A percentile compares a stretch with the other conserved stretches of the same genome.
phyloP scores from a whole-genome alignment of 2,888 invertebrate species.

The Tinea semifulvella region DNA sequence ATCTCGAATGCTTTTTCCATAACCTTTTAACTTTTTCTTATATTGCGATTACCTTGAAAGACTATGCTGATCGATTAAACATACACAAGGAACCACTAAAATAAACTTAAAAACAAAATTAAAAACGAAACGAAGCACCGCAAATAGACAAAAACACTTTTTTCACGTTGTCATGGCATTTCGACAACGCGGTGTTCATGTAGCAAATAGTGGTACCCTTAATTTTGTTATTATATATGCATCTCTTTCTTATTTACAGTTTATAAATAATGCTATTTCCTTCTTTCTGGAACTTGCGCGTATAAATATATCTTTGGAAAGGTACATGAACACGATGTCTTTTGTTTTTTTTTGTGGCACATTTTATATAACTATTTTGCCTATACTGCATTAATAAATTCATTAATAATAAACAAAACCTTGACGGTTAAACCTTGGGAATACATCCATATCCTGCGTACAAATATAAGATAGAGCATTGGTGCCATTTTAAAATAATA shows the following conservation, averaged over 20 bases:
- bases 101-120: background rate
- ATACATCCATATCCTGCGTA: no score
- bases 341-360: background rate
- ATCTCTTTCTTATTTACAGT: background rate
- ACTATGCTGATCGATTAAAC: background rate
- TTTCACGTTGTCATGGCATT: constrained; percentile 5
- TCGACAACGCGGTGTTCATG: background rate
- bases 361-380: no score
- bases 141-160: background rate
- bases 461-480: no score
- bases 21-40: constrained; percentile 13
- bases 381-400: no score
- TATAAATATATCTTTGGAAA: background rate
- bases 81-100: background rate
- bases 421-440: no score
- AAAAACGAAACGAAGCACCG: background rate
- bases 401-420: no score
- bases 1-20: constrained; percentile 71
- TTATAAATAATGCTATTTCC: background rate
- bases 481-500: no score
- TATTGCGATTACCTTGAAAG: constrained; percentile 1
- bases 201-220: background rate
- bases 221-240: no score
- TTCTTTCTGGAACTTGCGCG: background rate
- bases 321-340: constrained; percentile 1